Base-by-base conservation (phyloP, 1,140 invertebrate species). In the Heliconius eleuchia region DNA sequence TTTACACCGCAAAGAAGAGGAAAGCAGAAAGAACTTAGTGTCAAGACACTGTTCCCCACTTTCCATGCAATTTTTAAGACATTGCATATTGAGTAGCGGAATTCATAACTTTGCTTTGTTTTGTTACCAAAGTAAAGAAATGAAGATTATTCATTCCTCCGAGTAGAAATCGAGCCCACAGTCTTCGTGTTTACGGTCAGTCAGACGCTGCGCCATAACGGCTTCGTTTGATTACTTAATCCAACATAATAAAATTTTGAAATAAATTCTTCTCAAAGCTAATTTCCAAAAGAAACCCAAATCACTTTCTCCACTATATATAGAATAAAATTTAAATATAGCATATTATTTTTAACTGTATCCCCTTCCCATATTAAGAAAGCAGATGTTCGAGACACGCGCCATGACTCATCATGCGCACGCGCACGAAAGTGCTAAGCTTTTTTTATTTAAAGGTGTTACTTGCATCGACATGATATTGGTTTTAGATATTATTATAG, bases 381-480 rank as follows among this genome's bases (percentile, higher is more conserved):
- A 66, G 76, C 76, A 78, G 76, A 78, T 78, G 76, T 73, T 19
- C 74, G 37, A 9, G 57, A 50, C 76, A 78, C 76, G 76, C 71
- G 39, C 30, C n/a, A 39, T 80, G 79, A 80, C 72, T 80, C 79
- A 80, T 76, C 74, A 34, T 77, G 79, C 79, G 79, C 79, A 30
- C 71, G 72, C n/a, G 76, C 75, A 77, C 75, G 27, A 77, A 80
- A 80, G 55, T 70, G 79, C 13, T 78, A 39, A 19, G 60, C 9
- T 30, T 66, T 66, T 66, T 27, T 66, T 27, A 66, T 27, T 66
- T 13, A 66, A 66, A 66, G 60, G 60, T 66, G 60, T 9, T 57
- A 23, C 55, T 66, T 66, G 60, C 60, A 66, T 30, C 60, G 60
- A 30, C 60, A 66, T 66, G 60, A 66, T 66, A 57, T 57, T 57